Evolutionary conservation across 2,797 vertebrate species (phyloP).

Genomic region (Myotis planiceps): DNA sequence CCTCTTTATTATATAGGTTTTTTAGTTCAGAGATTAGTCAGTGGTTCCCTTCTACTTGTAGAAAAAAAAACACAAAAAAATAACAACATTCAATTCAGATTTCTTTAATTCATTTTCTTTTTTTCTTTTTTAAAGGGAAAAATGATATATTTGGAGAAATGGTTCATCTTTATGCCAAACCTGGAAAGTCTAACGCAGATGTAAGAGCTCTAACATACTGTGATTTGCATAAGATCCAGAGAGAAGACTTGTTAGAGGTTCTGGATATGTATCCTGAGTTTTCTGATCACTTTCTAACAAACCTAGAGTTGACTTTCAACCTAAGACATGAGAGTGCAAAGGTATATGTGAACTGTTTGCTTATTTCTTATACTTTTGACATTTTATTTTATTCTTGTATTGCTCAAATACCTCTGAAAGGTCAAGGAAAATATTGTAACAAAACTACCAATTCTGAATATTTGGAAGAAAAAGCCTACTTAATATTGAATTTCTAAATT

Average conservation of each 20-base stretch:
- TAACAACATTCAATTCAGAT: neutral
- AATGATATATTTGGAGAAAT: slow-evolving; percentile 99
- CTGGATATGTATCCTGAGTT: slow-evolving; percentile 99
- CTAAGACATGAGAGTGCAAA: slow-evolving; percentile 94
- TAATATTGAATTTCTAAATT: slow-evolving; percentile 20
- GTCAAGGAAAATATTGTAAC: neutral
- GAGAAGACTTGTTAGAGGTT: slow-evolving; percentile 97
- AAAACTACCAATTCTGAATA: neutral
- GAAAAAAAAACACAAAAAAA: slow-evolving; percentile 8
- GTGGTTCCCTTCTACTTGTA: slow-evolving; percentile 5
- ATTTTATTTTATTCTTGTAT: neutral
- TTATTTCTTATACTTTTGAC: neutral
- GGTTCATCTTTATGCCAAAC: slow-evolving; percentile 96
- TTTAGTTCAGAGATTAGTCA: neutral
- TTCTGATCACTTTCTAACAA: slow-evolving; percentile 96
- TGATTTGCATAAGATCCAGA: slow-evolving; percentile 97
- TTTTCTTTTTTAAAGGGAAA: slow-evolving; percentile 91
- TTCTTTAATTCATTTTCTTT: neutral
- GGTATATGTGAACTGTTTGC: slow-evolving; percentile 83
- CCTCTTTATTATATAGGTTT: neutral
- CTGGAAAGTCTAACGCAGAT: slow-evolving; percentile 98
- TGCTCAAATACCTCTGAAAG: neutral
- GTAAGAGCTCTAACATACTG: slow-evolving; percentile 98
- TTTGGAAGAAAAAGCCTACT: neutral
- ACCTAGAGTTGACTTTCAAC: slow-evolving; percentile 98